Evolutionary conservation across 2,113 vertebrate genomes (phyloP), one percentile per base, ranked within the genome.

Genomic region (Bostrychus sinensis): DNA sequence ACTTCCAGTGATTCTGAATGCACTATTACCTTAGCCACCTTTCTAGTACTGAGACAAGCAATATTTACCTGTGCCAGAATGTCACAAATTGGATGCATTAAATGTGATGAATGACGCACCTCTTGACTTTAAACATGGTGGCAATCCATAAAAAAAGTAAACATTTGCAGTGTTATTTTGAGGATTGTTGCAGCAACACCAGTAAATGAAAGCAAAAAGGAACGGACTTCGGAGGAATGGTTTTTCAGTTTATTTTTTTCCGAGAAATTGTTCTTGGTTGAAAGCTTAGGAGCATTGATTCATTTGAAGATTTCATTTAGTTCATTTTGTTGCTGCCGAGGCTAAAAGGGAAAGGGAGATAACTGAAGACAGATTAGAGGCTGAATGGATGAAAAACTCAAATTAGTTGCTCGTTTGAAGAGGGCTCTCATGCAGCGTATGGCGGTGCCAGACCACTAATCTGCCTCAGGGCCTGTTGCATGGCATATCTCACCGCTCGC

Each of bases 371-470:
- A 48, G 12, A 1, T 0, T 39, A 55, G 58, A 1, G 25, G 8
- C 7, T 38, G 30, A 54, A 51, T 32, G 45, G 58, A 72, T 78
- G 58, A 70, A 70, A 72, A 70, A 25, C 55, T 55, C 55, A 57
- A 75, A 72, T 63, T 36, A 68, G 73, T 50, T 34, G 23, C 37
- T 60, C 25, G 12, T 64, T 41, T 66, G 46, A 79, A 80, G 66
- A 45, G 42, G 10, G 22, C 67, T 68, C 64, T 55, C 17, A 1
- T 62, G 75, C 78, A 23, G 58, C 67, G 57, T 10, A 3, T 36
- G 46, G 63, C 56, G 38, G 54, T 32, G 56, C 20, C 59, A 66
- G 55, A 25, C 41, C 39, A 34, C 45, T 62, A 77, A 14, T 68
- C 71, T 64, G 57, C 59, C 69, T 71, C 57, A 51, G 45, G 69